Base-by-base conservation (phyloP, 2,888 invertebrate genomes). In the Shargacucullia verbasci region DNA sequence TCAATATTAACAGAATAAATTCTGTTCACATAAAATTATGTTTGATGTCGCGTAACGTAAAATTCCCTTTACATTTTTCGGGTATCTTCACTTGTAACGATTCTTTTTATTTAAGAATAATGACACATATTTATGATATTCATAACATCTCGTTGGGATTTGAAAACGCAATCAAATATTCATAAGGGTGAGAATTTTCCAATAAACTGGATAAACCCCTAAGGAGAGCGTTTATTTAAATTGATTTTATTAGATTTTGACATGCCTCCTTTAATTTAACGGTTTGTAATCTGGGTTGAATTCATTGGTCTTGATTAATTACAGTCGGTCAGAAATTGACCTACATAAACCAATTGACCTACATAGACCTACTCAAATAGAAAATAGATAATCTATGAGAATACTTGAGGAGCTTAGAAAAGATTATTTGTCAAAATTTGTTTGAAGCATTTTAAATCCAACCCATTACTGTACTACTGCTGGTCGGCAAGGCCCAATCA, bases 111-210 rank as follows among this genome's bases (percentile, higher is more conserved):
- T 44, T 55, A 11, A 45, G 6, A 47, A 45, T 50, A 53, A 62
- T 45, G 29, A 40, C 39, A 55, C 55, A 39, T 41, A 48, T 27
- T 33, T 20, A 20, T n/a, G 27, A 59, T 59, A 57, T 59, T 59
- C 48, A 40, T 66, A 58, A 35, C 55, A 58, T 59, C 38, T 62
- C 45, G 62, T 62, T 68, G 44, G 20, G 14, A 13, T 57, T 45
- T 53, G 27, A 29, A 57, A 55, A 45, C 7, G 20, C 55, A 68
- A 71, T 70, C 59, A 56, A 68, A 65, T 65, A 64, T 65, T 68
- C 55, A 63, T 59, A 62, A 53, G 41, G 58, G 60, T 55, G n/a
- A 55, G 38, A 56, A 47, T 43, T 31, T 60, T 57, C 34, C 14
- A 59, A 60, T 60, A 62, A 65, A 25, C 57, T 46, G 49, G 25